Base-by-base conservation (phyloP, 2,113 vertebrate genomes). In the Ceratotherium simum region DNA sequence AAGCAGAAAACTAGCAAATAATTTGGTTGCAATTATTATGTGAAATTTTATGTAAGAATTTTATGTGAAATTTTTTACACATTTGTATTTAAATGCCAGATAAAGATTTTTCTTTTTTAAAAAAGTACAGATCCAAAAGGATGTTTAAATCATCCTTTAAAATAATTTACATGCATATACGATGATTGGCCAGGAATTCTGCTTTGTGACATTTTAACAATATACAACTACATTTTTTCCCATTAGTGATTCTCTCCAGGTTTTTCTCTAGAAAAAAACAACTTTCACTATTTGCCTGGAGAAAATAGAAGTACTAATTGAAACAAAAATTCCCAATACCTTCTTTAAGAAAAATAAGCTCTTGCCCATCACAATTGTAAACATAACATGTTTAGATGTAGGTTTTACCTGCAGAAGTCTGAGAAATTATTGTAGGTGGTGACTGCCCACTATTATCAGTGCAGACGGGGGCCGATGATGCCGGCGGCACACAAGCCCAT, bases 291-390 rank as follows among this genome's bases (percentile, higher is more conserved):
- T 91, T 81, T 85, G 36, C 94, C 48, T 56, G 70, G 51, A 65
- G 69, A 96, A 96, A 95, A 93, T 10, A 93, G 60, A 76, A 87
- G 70, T 23, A 73, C 46, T 56, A 33, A 48, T 48, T 48, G 64
- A 84, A 88, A 75, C 2, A 46, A 89, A 91, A 80, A 69, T 76
- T 69, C 90, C 82, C 60, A 82, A 58, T 51, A 46, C 21, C 13
- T 14, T 60, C 46, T 83, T 80, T 72, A 90, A 95, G 62, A 60
- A 97, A 95, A 90, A 94, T 48, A 94, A 94, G 36, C 48, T 79
- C 56, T 65, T 85, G 56, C 3, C 56, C 48, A 83, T 93, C 95
- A 62, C 4, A 60, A 67, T 27, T 48, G 51, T 69, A 76, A 95
- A 86, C 79, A 94, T 2, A 10, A 10, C 14, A 4, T 23, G 0